These are phyloP conservation scores for Drosophila nasuta DNA, from an alignment of 1,140 invertebrate genomes.

Conservation along the genomic window DNA sequence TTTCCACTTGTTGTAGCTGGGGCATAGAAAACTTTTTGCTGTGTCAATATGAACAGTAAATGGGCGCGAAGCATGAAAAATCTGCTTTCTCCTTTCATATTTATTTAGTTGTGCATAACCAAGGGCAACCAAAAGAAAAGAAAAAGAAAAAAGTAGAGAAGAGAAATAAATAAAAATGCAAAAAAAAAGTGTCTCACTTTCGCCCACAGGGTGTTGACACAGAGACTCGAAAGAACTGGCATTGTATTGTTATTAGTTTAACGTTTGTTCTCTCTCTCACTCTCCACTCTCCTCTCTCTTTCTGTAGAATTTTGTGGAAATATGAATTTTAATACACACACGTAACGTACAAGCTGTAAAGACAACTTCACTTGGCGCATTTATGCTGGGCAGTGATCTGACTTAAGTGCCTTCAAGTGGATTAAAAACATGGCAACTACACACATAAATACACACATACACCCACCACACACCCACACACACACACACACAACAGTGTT, in stretches of 20 bases:
- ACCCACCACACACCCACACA: neutral
- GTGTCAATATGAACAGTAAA: conserved; percentile 22
- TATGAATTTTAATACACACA: conserved; percentile 58
- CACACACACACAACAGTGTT: neutral
- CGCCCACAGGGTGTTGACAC: conserved; percentile 13
- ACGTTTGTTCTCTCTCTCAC: too few species aligned
- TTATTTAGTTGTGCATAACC: neutral
- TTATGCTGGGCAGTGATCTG: conserved; percentile 55
- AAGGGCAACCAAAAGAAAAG: neutral
- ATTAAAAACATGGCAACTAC: conserved; percentile 73
- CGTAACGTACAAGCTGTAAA: conserved; percentile 1
- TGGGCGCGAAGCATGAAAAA: neutral
- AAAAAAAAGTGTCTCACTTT: neutral
- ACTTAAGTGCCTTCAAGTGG: conserved; percentile 74
- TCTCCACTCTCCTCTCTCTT: too few species aligned
- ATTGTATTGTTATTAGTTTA: neutral
- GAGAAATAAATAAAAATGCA: neutral
- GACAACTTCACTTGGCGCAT: conserved; percentile 44
- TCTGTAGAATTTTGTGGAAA: conserved; percentile 16
- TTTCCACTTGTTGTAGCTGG: neutral
- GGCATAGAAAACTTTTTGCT: conserved; percentile 7
- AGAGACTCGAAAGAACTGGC: conserved; percentile 5
- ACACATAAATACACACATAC: neutral
- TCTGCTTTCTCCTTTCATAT: neutral
- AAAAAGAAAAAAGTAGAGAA: too few species aligned